These are phyloP conservation scores for Bombylius discolor DNA, from an alignment of 2,888 invertebrate genomes.

Conservation along the genomic window DNA sequence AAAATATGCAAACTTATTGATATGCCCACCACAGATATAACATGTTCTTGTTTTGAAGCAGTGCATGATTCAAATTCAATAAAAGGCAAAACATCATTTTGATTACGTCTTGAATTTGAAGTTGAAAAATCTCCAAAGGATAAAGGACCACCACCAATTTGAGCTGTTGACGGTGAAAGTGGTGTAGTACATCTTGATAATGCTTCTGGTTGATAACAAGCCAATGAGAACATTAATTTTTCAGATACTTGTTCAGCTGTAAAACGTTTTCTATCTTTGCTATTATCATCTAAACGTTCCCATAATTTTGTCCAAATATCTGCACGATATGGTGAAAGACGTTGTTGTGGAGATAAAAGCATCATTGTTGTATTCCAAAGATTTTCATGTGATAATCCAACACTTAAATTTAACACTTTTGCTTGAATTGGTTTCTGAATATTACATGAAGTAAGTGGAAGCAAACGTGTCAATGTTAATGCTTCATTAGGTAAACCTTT, in stretches of 20 bases:
- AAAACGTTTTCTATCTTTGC: slow-evolving; percentile 49
- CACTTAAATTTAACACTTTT: slow-evolving; percentile 38
- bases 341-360: slow-evolving; percentile 69
- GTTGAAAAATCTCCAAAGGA: slow-evolving; percentile 34
- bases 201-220: slow-evolving; percentile 78
- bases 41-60: slow-evolving; percentile 77
- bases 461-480: slow-evolving; percentile 48
- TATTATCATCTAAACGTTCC: slow-evolving; percentile 52
- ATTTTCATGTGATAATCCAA: slow-evolving; percentile 59
- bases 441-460: slow-evolving; percentile 53
- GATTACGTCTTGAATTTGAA: slow-evolving; percentile 34
- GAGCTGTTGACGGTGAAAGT: slow-evolving; percentile 46
- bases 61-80: slow-evolving; percentile 73
- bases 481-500: slow-evolving; percentile 63
- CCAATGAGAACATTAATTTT: slow-evolving; percentile 63
- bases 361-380: slow-evolving; percentile 73
- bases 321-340: slow-evolving; percentile 65
- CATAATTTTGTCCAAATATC: slow-evolving; percentile 76
- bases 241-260: slow-evolving; percentile 58
- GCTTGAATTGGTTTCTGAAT: slow-evolving; percentile 33
- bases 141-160: slow-evolving; percentile 39
- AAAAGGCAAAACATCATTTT: slow-evolving; percentile 57
- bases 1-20: not conserved
- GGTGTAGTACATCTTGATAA: slow-evolving; percentile 74
- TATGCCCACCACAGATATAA: slow-evolving; percentile 61